A percentile compares a stretch with the other conserved stretches of the same genome.
phyloP scores from a whole-genome alignment of 2,888 invertebrate species.

The Caenorhabditis wallacei region DNA sequence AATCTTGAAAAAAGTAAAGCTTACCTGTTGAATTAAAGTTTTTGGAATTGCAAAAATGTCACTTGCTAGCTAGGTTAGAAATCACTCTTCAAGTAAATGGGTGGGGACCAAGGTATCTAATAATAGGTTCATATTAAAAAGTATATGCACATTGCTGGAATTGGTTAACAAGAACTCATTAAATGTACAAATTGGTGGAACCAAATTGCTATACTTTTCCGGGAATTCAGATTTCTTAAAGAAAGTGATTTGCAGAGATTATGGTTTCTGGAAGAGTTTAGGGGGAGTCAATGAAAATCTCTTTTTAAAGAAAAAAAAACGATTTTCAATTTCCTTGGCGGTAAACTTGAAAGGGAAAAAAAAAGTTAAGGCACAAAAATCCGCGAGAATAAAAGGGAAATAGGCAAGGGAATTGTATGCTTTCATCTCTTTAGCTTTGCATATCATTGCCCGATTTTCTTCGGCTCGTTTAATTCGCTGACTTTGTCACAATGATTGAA shows the following conservation, averaged over 20 bases:
- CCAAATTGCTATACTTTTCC: neutral
- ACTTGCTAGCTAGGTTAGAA: no score
- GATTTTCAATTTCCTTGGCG: neutral
- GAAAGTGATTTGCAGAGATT: neutral
- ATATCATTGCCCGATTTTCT: slow-evolving; percentile 51
- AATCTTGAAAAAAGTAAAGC: no score
- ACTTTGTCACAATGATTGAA: slow-evolving; percentile 53
- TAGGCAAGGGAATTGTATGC: slow-evolving; percentile 51
- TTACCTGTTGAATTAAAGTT: no score
- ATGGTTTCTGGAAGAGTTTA: neutral
- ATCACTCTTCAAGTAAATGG: no score
- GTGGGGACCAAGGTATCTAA: no score
- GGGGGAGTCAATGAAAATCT: neutral
- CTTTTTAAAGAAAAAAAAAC: no score
- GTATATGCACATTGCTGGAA: no score
- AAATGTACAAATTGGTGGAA: slow-evolving; percentile 1
- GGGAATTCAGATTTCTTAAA: neutral
- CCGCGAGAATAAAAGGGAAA: slow-evolving; percentile 19
- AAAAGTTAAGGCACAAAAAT: slow-evolving; percentile 5
- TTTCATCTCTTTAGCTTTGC: slow-evolving; percentile 25
- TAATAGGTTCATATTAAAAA: no score
- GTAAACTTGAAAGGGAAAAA: slow-evolving; percentile 37
- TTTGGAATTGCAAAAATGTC: no score
- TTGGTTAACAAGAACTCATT: neutral
- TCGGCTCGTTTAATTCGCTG: slow-evolving; percentile 29